Evolutionary conservation across 2,888 invertebrate species (phyloP), one percentile per base, ranked within the genome.

Genomic region (Clostera curtula): DNA sequence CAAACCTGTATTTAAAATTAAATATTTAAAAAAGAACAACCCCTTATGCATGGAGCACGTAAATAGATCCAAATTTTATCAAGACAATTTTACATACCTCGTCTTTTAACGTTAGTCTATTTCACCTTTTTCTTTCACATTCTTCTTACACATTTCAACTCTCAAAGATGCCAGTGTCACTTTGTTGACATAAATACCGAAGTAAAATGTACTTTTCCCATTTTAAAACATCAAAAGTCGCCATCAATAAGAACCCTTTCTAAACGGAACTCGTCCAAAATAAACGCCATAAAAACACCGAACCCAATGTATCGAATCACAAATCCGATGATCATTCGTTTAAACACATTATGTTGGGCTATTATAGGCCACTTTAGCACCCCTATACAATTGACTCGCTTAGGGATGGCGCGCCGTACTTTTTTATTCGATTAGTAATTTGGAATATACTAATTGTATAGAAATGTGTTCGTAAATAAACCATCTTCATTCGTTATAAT

Each of bases 351-450:
- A 50, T 34, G 44, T 34, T 11, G 26, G 36, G 35, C 44, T 44
- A 57, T 57, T 56, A 56, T 41, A 40, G 57, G 40, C 50, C 52
- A 56, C 55, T 59, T 58, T 54, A 37, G 34, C 50, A 44, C 49
- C 49, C 47, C 47, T 44, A 49, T 49, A 38, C 26, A 30, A 28
- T 40, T 24, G 34, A 36, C 24, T 20, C 14, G 4, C 7, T 1
- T 44, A 49, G 50, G 49, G 49, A 23, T 49, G 47, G 14, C 40
- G 19, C 16, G 8, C 10, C 10, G 16, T 6, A 5, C 7, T 18
- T 20, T 11, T 11, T 21, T 12, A 4, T 12, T 12, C 12, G n/a
- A 11, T 21, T 10, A 1, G 22, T n/a, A n/a, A n/a, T n/a, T n/a
- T n/a, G n/a, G n/a, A n/a, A n/a, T n/a, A n/a, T n/a, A n/a, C n/a